Conservation (phyloP, 2,113 vertebrate species). For the Muntiacus reevesi region DNA sequence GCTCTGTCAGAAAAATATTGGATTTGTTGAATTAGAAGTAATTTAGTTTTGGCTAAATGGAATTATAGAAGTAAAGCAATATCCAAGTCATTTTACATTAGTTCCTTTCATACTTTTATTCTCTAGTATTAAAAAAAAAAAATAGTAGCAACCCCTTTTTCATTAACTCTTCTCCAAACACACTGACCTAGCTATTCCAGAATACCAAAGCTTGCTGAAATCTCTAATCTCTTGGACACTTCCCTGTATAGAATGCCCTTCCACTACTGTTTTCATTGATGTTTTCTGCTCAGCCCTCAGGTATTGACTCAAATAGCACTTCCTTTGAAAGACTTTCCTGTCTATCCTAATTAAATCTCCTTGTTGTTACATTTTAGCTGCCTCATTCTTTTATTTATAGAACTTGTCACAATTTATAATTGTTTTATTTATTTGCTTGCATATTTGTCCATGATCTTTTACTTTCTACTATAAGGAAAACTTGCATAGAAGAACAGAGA, state of each 20-base stretch:
- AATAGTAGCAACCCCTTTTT: neutral
- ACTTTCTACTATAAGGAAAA: neutral
- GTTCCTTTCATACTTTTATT: neutral
- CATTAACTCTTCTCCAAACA: neutral
- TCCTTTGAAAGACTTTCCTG: neutral
- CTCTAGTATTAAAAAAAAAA: neutral
- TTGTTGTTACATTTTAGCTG: neutral
- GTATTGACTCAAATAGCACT: neutral
- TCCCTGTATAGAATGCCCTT: neutral
- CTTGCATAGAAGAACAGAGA: neutral
- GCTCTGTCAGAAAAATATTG: neutral
- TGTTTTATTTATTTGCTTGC: neutral
- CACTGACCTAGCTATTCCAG: neutral
- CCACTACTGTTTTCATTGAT: neutral
- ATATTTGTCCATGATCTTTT: neutral
- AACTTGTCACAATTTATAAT: neutral
- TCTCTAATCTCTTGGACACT: neutral
- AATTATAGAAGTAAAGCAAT: constrained; percentile 33
- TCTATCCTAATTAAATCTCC: neutral
- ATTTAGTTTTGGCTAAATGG: neutral
- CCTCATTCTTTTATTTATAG: neutral
- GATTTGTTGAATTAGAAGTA: neutral
- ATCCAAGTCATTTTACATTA: constrained; percentile 8
- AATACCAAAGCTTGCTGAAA: neutral
- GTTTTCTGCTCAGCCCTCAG: neutral